Base-by-base conservation (phyloP, 2,113 vertebrate genomes). In the Cebidichthys violaceus region DNA sequence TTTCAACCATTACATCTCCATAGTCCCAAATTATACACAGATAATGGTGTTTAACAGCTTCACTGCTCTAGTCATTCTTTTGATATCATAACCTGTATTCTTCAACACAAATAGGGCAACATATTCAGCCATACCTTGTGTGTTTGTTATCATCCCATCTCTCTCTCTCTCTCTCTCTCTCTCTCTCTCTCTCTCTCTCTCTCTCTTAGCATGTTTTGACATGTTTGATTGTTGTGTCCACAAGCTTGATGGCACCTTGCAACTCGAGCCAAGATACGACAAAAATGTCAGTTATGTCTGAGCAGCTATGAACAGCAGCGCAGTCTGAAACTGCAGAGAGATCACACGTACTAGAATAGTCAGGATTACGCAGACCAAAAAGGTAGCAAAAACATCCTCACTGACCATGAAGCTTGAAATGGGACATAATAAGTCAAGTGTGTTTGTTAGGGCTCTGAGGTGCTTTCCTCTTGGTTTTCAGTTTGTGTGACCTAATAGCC, bases 221-320 rank as follows among this genome's bases (percentile, higher is more conserved):
- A 79, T 20, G 81, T 81, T 59, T 70, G 79, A 70, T 43, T n/a
- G 61, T 61, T 54, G 18, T 20, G 67, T 75, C 73, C 77, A 50
- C 35, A 41, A 47, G 60, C 80, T 75, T 71, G 71, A 79, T 70
- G 79, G 79, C 64, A 81, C 50, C 17, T 60, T 62, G 27, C 60
- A 54, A 11, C 45, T 83, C 0, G 3, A 41, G 59, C 62, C 72
- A 45, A 86, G 22, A 78, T 57, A 77, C 18, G 24, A 77, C 74
- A 87, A 85, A 91, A 82, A 87, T 70, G 60, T 57, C 37, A 79
- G 79, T 90, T 87, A 86, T 52, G 64, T 83, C 73, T 88, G 85
- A 69, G 70, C 68, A 50, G 80, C 14, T 71, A n/a, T 7, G 55
- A 73, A 45, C 54, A 61, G 60, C 75, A 22, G 45, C 65, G 13